Percentiles rank a stretch among this genome's conserved stretches.
Evolutionary conservation across 2,113 vertebrate genomes (phyloP).

Genomic region (Pygoscelis antarcticus): DNA sequence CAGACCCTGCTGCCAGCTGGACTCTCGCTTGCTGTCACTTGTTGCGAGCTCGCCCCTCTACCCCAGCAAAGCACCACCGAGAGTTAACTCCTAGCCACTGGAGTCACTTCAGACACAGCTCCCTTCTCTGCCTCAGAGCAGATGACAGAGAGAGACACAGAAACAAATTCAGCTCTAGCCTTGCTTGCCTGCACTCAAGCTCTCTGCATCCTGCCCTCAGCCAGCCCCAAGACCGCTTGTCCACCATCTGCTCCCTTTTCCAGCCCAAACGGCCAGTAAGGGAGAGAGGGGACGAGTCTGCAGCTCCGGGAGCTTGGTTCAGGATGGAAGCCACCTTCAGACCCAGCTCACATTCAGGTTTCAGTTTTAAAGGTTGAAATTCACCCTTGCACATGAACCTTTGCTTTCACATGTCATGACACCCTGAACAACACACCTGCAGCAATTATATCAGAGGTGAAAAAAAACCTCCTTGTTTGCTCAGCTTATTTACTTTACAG

Average conservation of each 20-base stretch:
- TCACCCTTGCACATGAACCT: not conserved
- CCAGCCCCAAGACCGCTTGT: not conserved
- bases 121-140: not conserved
- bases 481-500: slow-evolving; percentile 41
- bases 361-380: not conserved
- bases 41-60: not conserved
- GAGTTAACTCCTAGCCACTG: not conserved
- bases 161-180: not conserved
- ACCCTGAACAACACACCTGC: slow-evolving; percentile 30
- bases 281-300: not conserved
- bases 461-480: slow-evolving; percentile 5
- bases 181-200: not conserved
- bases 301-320: not conserved
- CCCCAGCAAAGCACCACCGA: not conserved
- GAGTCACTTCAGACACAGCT: not conserved
- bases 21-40: not conserved
- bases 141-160: not conserved
- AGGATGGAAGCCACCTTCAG: not conserved
- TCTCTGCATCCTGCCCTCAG: not conserved
- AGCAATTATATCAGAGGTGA: not conserved
- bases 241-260: slow-evolving; percentile 13
- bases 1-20: slow-evolving; percentile 31
- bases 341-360: not conserved
- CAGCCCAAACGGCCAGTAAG: not conserved
- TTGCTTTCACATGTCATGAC: not conserved